Base-by-base conservation (phyloP, 2,888 invertebrate genomes). In the Epinotia nisella region DNA sequence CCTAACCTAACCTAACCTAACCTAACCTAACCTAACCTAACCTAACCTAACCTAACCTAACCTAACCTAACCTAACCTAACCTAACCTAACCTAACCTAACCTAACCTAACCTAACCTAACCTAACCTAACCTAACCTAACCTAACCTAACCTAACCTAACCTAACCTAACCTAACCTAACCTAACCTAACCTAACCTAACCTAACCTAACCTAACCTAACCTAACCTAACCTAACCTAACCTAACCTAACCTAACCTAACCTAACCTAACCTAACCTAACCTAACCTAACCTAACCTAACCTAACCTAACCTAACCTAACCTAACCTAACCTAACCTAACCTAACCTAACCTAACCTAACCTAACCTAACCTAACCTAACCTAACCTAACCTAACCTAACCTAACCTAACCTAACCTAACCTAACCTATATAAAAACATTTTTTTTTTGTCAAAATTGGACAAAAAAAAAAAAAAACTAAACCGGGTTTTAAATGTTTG, bases 271-370 rank as follows among this genome's bases (percentile, higher is more conserved):
- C 71, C 71, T 71, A 71, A 71, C 71, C 71, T 71, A 51, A 51
- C 51, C 51, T 51, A 51, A 51, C 51, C 51, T 51, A 51, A 51
- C 51, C 51, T 51, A 51, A 51, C 51, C 74, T 71, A 70, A 70
- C 75, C 75, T 73, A 70, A 75, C 75, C 71, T 73, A 73, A 75
- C 73, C 70, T 73, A 75, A 75, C 75, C 75, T 64, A 73, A 68
- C 73, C 73, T 73, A 73, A 73, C 73, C 75, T 71, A 73, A 70
- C 73, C 75, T 67, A 75, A 71, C 72, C 75, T 51, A 51, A 51
- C 51, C 51, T 51, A 51, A 51, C 51, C 51, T 51, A 51, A 51
- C 51, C 51, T 51, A 51, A 51, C 51, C 51, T 51, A 51, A 51
- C 51, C 51, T 51, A 51, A 51, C 51, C 51, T 51, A 51, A 51